Conservation (phyloP, 2,113 vertebrate genomes). For the Lucifuga dentata region DNA sequence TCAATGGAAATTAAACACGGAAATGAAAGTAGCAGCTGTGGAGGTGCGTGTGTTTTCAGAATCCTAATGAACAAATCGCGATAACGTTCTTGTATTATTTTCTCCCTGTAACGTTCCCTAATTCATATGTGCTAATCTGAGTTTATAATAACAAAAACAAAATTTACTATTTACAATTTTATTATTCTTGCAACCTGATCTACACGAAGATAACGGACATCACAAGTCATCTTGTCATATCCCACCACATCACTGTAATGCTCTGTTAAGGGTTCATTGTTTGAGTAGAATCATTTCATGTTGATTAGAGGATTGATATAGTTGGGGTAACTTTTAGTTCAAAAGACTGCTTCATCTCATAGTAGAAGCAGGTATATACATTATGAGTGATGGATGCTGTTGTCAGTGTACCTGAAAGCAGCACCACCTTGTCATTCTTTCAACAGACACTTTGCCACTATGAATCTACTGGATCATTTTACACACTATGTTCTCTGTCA, state of each 20-base stretch:
- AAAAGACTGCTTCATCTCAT: no score
- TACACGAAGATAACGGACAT: no score
- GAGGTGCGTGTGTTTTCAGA: conserved; percentile 68
- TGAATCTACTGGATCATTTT: conserved; percentile 21
- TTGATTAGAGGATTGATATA: no score
- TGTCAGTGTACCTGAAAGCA: conserved; percentile 34
- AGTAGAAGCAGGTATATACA: no score
- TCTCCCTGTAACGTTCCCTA: neutral
- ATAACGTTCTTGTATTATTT: neutral
- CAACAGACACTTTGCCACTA: conserved; percentile 23
- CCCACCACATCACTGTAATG: no score
- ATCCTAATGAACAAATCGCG: neutral
- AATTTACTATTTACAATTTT: no score
- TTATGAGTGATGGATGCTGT: conserved; percentile 55
- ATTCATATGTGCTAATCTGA: conserved; percentile 14
- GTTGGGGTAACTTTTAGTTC: no score
- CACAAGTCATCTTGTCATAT: no score
- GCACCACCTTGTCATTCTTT: conserved; percentile 34
- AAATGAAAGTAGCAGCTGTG: conserved; percentile 69
- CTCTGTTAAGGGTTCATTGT: no score
- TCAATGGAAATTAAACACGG: conserved; percentile 78
- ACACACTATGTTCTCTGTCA: neutral
- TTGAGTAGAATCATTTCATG: no score
- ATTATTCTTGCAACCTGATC: no score
- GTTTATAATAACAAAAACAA: no score